These are phyloP conservation scores for Leptinotarsa haldemani DNA, from an alignment of 2,888 invertebrate species.

Conservation along the genomic window DNA sequence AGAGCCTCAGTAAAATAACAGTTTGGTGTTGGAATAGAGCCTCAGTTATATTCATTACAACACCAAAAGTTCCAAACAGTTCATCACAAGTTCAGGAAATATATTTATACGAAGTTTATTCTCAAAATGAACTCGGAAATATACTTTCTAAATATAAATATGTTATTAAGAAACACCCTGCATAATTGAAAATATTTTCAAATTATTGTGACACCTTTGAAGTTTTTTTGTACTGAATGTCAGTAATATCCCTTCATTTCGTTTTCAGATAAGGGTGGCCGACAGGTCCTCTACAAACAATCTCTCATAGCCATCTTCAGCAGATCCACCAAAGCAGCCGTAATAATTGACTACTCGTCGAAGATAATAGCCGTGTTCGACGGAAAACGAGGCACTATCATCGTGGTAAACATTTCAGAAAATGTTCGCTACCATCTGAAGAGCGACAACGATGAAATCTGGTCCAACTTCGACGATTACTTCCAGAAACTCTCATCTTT, in stretches of 20 bases:
- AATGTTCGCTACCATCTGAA: not conserved
- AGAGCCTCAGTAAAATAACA: too few species aligned
- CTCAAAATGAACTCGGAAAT: too few species aligned
- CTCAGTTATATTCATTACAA: too few species aligned
- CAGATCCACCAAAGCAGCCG: constrained; percentile 19
- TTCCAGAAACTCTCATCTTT: constrained; percentile 28
- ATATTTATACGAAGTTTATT: too few species aligned
- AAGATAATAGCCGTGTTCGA: constrained; percentile 18
- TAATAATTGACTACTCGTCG: constrained; percentile 21
- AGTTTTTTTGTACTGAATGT: too few species aligned
- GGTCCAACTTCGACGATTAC: constrained; percentile 28
- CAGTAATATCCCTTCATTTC: not conserved
- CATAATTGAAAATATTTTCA: too few species aligned
- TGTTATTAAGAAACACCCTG: too few species aligned
- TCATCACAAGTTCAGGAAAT: too few species aligned
- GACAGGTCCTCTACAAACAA: not conserved
- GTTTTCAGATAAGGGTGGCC: not conserved
- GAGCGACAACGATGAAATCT: not conserved
- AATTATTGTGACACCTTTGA: too few species aligned
- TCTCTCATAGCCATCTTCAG: constrained; percentile 30
- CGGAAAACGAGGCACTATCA: constrained; percentile 12
- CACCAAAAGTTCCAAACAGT: too few species aligned
- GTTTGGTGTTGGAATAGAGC: too few species aligned
- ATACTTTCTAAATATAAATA: too few species aligned
- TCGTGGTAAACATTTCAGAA: not conserved